Base-by-base conservation (phyloP, 2,113 vertebrate genomes). In the Microtus pennsylvanicus region DNA sequence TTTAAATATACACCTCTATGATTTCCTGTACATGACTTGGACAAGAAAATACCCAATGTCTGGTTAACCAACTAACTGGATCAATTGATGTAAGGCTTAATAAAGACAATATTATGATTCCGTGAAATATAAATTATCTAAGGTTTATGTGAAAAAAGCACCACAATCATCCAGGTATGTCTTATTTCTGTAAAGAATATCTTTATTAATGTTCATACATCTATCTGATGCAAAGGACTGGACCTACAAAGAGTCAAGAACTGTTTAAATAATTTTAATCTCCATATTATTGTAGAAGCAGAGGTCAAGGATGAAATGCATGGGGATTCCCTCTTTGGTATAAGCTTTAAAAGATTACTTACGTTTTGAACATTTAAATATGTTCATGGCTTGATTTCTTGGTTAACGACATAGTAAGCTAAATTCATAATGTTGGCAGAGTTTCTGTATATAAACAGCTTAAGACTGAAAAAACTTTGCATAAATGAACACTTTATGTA, bases 381-480 rank as follows among this genome's bases (percentile, higher is more conserved):
- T 45, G 72, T 76, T 90, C 81, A 90, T 90, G 93, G 90, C 83
- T 92, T 96, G 70, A 96, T 94, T 95, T 95, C 80, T 92, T 95
- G 65, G 70, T 92, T 92, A 93, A 94, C 72, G 92, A 92, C 80
- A 96, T 65, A 87, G 69, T 69, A 91, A 97, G 75, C 94, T 91
- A 91, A 91, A 91, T 87, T 87, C 28, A 26, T 67, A 76, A 94
- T 47, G 38, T 52, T 95, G 72, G 80, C 88, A 90, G 74, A 92
- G 83, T 83, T 95, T 95, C 90, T 86, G 50, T 94, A 90, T 81
- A 87, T 80, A 93, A 96, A 95, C 70, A 85, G 76, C 63, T 92
- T 95, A 94, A 61, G 63, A 90, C 14, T 87, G 67, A 88, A 96
- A 89, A 92, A 82, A 76, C 72, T 95, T 94, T 93, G 90, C 76